A percentile compares a stretch with the other conserved stretches of the same genome.
Evolutionary conservation across 2,797 vertebrate species (phyloP).

Genomic region (Leucoraja ocellata): DNA sequence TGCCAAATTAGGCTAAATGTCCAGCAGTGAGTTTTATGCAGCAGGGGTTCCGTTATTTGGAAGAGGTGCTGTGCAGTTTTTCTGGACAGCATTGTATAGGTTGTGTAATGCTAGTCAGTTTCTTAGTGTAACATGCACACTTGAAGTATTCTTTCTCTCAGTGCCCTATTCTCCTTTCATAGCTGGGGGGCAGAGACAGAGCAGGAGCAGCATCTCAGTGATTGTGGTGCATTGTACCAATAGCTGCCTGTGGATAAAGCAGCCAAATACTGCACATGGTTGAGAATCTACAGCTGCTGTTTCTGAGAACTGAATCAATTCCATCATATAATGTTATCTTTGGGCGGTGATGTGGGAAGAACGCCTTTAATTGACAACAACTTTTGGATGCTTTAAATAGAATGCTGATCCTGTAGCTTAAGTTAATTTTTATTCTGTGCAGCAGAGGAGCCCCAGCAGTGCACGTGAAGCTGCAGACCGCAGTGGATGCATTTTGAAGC

Average conservation of each 20-base stretch:
- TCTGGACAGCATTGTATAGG: neutral
- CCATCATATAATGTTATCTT: neutral
- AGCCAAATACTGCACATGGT: neutral
- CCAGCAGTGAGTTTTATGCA: too few relatives aligned
- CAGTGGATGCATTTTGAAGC: neutral
- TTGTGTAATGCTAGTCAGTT: neutral
- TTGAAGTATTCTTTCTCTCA: neutral
- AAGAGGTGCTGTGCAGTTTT: neutral
- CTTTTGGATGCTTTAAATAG: neutral
- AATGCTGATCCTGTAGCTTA: neutral
- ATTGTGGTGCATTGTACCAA: neutral
- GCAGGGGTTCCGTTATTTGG: too few relatives aligned
- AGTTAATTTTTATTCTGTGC: conserved; percentile 2
- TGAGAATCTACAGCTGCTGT: neutral
- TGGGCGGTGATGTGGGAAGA: neutral
- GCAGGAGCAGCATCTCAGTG: neutral
- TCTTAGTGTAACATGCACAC: neutral
- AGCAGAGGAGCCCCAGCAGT: neutral
- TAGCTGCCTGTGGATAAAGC: conserved; percentile 19
- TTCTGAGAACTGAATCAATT: neutral
- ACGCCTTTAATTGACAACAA: neutral
- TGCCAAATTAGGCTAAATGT: neutral
- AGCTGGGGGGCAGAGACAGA: neutral
- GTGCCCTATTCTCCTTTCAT: neutral
- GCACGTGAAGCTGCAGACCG: neutral